Base-by-base conservation (phyloP, 2,797 vertebrate genomes). In the Sebastes oblongus region DNA sequence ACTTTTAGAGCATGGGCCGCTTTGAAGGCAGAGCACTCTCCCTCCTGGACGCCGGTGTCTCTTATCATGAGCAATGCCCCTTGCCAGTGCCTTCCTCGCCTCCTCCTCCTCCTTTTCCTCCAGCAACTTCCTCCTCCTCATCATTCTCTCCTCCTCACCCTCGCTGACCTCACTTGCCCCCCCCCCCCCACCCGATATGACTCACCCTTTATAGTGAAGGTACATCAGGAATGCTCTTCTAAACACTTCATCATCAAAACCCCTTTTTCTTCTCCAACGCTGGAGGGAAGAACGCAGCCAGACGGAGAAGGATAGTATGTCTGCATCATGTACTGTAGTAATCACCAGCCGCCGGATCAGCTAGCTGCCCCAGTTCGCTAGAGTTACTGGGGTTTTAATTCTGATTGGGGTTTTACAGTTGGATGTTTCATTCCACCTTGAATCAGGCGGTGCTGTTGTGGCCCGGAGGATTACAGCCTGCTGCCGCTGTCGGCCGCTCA, bases 351-450 rank as follows among this genome's bases (percentile, higher is more conserved):
- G 12, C 73, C 58, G 56, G 87, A 91, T 90, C 86, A 86, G 87
- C 81, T 86, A 84, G 75, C 84, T 87, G 77, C 61, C 88, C 87
- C 75, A 72, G 83, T 90, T 88, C 78, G 64, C 85, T 88, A 69
- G 81, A 89, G 86, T 92, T 93, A 88, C 83, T 87, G 71, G 86
- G 87, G 69, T 87, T 89, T 89, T 86, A 79, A 87, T 84, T 87
- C 87, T 91, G 89, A 94, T 89, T 91, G 82, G 86, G 86, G 86
- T 89, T 92, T 92, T 84, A 88, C 72, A 61, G 80, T 82, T 86
- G 76, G 77, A 87, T 78, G 80, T 91, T 87, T 91, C 75, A 84
- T 86, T 91, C 87, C 89, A 92, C 89, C 92, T 93, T 91, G 92
- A 87, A 93, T 87, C 82, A 82, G 86, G 82, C 76, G 29, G 62